Evolutionary conservation across 2,888 invertebrate genomes (phyloP), one percentile per base, ranked within the genome.

Genomic region (Stictocephala bisonia): DNA sequence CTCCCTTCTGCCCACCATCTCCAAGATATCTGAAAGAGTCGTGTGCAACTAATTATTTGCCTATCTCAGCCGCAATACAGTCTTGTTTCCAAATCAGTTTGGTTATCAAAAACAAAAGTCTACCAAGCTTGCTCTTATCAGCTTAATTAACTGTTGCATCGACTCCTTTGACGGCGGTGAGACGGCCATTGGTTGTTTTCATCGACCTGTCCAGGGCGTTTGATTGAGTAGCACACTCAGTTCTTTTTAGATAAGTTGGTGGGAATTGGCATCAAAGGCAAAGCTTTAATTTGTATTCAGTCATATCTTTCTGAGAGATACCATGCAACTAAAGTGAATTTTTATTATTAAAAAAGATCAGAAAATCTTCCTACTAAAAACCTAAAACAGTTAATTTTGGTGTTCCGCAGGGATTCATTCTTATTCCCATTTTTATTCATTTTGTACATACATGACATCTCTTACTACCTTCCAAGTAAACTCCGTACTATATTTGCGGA

Each of bases 151-250:
- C 3, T 18, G 1, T 1, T 48, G 48, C 20, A 48, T 48, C 3
- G 20, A 48, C 48, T n/a, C 48, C 48, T 18, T 48, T 18, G 3
- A 48, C 48, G 20, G 48, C 4, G 48, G 48, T 48, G 48, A 15
- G 15, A 48, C 48, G 20, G 48, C 48, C 15, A 48, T 48, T 48
- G 48, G 20, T 22, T 48, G 51, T 51, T n/a, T n/a, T 51, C 26
- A 51, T 51, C 26, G 24, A 51, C 6, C 51, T 51, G 51, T 24
- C 51, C 51, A 51, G n/a, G 51, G 51, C 51, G 22, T 51, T 51
- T 24, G 51, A 51, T 51, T 51, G 22, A 11, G 51, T 24, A 3
- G 22, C 51, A n/a, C 51, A 24, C 13, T n/a, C 51, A 7, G 11
- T 35, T 7, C 1, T 48, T 48, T n/a, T 22, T 48, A 2, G 7